phyloP scores from a whole-genome alignment of 1,140 invertebrate species.

The Pristionchus pacificus region DNA sequence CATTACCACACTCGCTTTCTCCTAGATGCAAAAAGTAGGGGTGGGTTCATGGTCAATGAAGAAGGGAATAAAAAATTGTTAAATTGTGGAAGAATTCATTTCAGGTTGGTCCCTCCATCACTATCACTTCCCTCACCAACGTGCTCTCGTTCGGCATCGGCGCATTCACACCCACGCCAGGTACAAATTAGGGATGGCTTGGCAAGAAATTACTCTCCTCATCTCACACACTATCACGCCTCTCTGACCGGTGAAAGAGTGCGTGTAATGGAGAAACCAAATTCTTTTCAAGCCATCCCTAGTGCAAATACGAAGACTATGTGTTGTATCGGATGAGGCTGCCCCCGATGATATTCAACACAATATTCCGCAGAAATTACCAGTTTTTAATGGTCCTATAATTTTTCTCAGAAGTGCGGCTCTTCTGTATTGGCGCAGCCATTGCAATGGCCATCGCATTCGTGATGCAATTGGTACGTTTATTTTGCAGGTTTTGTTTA shows the following conservation, averaged over 20 bases:
- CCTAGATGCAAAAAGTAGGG: neutral
- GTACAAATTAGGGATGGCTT: too few relatives aligned
- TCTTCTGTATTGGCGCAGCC: conserved; percentile 42
- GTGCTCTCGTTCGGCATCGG: conserved; percentile 95
- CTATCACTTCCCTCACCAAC: conserved; percentile 92
- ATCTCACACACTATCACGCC: too few relatives aligned
- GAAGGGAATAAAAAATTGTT: neutral
- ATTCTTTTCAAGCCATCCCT: conserved; percentile 9
- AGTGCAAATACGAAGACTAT: too few relatives aligned
- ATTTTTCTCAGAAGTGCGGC: conserved; percentile 63
- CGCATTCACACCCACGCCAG: conserved; percentile 78
- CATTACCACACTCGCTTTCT: conserved; percentile 13
- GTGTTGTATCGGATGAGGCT: too few relatives aligned
- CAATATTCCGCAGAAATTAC: conserved; percentile 11
- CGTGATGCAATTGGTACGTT: conserved; percentile 39
- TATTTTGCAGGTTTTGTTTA: too few relatives aligned
- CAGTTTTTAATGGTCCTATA: neutral
- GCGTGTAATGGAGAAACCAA: too few relatives aligned
- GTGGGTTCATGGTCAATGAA: neutral
- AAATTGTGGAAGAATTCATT: neutral
- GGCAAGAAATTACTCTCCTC: too few relatives aligned
- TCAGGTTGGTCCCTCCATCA: conserved; percentile 80
- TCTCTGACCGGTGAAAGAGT: too few relatives aligned
- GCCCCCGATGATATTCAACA: too few relatives aligned
- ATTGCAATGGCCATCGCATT: conserved; percentile 40